These are phyloP conservation scores for Montipora cactus DNA, from an alignment of 64 coral and sea anemone species.

Conservation along the genomic window DNA sequence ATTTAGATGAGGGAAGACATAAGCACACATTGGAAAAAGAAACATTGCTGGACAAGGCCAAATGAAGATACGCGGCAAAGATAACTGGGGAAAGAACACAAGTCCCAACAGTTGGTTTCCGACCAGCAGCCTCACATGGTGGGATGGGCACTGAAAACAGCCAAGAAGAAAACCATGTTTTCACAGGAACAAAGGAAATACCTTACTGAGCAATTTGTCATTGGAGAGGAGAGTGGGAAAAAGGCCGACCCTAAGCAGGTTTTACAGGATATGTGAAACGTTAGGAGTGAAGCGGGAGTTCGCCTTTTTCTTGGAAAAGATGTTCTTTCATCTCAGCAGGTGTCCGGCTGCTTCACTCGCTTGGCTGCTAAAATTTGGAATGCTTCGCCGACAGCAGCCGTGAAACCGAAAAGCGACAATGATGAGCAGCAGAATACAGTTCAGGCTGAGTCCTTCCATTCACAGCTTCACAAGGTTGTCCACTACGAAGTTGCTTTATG, in stretches of 20 bases:
- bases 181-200: constrained; percentile 15
- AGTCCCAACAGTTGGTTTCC: constrained; percentile 10
- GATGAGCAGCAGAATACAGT: constrained; percentile 35
- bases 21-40: constrained; percentile 30
- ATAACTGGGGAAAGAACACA: constrained; percentile 15
- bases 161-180: constrained; percentile 9
- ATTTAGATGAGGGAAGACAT: constrained; percentile 38
- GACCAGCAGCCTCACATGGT: neutral
- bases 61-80: neutral
- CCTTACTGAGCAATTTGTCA: constrained; percentile 38
- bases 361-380: constrained; percentile 39
- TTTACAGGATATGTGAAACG: constrained; percentile 25
- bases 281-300: constrained; percentile 7
- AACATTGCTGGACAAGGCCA: constrained; percentile 11
- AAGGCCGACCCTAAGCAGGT: constrained; percentile 44
- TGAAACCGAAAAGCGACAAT: neutral
- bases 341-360: constrained; percentile 28
- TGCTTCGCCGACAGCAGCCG: neutral
- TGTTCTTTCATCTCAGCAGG: constrained; percentile 9
- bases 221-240: constrained; percentile 36
- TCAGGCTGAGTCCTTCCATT: constrained; percentile 14
- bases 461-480: constrained; percentile 12
- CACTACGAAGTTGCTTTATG: constrained; percentile 27
- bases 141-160: constrained; percentile 55
- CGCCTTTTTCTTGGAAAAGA: constrained; percentile 38